Base-by-base conservation (phyloP, 2,113 vertebrate genomes). In the Macaca nemestrina region DNA sequence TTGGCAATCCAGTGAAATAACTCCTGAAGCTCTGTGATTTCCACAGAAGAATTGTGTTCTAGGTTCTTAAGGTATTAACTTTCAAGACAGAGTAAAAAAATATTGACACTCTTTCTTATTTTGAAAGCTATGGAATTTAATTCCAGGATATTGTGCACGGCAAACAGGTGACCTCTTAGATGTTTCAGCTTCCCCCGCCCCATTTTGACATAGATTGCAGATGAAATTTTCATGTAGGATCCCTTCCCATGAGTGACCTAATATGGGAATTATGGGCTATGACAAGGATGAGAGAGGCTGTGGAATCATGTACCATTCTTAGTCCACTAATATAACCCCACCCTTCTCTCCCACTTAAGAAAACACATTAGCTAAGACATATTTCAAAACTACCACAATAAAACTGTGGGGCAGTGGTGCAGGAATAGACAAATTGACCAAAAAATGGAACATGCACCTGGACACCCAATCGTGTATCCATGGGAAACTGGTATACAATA, bases 1-100 rank as follows among this genome's bases (percentile, higher is more conserved):
- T 82, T 40, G 32, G 52, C 48, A 12, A 83, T 25, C 20, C 25
- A 45, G 1, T 61, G 25, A 81, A 70, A 88, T 73, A 30, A 48
- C 48, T 75, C 64, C 50, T 50, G 43, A 85, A 76, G 32, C 35
- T 6, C 57, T 84, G 64, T 64, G 7, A 55, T 93, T 89, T 87
- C 20, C 35, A 55, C 30, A 9, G 45, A 50, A 61, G 18, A 93
- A 70, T 55, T 38, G 8, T 30, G 40, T 86, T 35, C 18, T 48
- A 81, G 35, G 22, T 94, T 91, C 75, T 88, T 43, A 76, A 86
- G 59, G 57, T 79, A 85, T 38, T 93, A 78, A 55, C n/a, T 78
- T 87, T 64, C 85, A 97, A 92, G 23, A 67, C 93, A 79, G 86
- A 92, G n/a, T 89, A 79, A 93, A 86, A 88, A 64, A 30, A 64